Evolutionary conservation across 2,113 vertebrate species (phyloP), one percentile per base, ranked within the genome.

Genomic region (Heliornis fulica): DNA sequence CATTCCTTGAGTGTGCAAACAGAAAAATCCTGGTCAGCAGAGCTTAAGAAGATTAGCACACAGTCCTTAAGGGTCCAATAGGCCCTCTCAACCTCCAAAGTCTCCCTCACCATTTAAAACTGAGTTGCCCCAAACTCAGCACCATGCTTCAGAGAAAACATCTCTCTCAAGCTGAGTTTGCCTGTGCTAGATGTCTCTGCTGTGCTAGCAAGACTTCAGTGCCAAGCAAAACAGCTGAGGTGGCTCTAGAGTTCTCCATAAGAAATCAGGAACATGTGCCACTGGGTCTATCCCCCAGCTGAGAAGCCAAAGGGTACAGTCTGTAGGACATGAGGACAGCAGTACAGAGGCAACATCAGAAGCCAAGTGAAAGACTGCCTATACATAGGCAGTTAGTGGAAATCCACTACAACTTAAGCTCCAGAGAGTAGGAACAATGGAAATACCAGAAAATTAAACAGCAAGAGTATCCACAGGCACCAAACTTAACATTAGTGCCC

Each of bases 21-120:
- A 94, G 84, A 92, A 91, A 96, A 93, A 90, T 65, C 68, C 80
- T 61, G 45, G 36, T 50, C 61, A 83, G 76, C 56, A 92, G 83
- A 66, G 56, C 41, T 78, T 93, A 94, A 94, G 78, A 85, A 87
- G 93, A 94, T 95, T 93, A 97, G n/a, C 13, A 54, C 6, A 21
- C 20, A 56, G 83, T 66, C 70, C 85, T 82, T 82, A 91, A 84
- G 57, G 40, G 74, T 78, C 26, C 46, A 36, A 36, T 66, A 81
- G 54, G 41, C 66, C 54, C 80, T 89, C 92, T 78, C 80, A 87
- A 63, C 18, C 45, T 60, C 15, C 13, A 79, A 66, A 82, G 31
- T 32, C 65, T 68, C 31, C 56, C 38, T n/a, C 28, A 68, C 43
- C 64, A 54, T 26, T 87, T 46, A 43, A 83, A 94, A 78, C 25